Evolutionary conservation across 2,113 vertebrate genomes (phyloP), one percentile per base, ranked within the genome.

Genomic region (Myodes glareolus): DNA sequence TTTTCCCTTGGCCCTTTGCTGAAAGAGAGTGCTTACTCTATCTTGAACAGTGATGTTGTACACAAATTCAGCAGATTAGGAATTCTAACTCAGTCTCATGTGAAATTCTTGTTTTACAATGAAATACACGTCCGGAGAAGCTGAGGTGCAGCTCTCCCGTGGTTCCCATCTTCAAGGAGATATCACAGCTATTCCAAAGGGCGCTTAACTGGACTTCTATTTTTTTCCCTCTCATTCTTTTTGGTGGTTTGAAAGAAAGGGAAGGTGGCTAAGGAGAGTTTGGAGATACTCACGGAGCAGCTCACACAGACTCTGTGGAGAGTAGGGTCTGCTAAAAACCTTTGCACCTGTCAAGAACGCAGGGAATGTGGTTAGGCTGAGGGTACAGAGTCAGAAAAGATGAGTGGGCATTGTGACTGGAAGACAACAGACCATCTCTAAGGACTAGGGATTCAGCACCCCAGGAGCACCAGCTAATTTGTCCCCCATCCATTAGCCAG

Each of bases 231-330:
- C 6, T 36, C 21, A 7, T 80, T 55, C 0, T 50, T 27, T 75
- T 72, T 5, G 61, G 63, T 65, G 17, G 65, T 33, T 94, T 76
- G 29, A 67, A 86, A 92, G 91, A 52, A 70, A 36, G 0, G 5
- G 5, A 92, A 76, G 96, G 91, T 87, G 39, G 93, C 4, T 82
- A 96, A 12, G 29, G 73, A 87, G 72, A 58, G 87, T 88, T 89
- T 33, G 0, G 31, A 47, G n/a, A 73, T 68, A 75, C 7, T 14
- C 42, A 36, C 39, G 90, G 91, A 90, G 88, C 47, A 70, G 31
- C 47, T 80, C 73, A 68, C 77, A 73, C 39, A 75, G 95, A 50
- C 65, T 94, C 81, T 63, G 88, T n/a, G 68, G 85, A 68, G 17
- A 91, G 31, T 11, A 2, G 31, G 70, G 76, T 70, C 75, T 42